Percentiles rank a stretch among this genome's conserved stretches.
Evolutionary conservation across 2,888 invertebrate genomes (phyloP).

Genomic region (Beris chalybata): DNA sequence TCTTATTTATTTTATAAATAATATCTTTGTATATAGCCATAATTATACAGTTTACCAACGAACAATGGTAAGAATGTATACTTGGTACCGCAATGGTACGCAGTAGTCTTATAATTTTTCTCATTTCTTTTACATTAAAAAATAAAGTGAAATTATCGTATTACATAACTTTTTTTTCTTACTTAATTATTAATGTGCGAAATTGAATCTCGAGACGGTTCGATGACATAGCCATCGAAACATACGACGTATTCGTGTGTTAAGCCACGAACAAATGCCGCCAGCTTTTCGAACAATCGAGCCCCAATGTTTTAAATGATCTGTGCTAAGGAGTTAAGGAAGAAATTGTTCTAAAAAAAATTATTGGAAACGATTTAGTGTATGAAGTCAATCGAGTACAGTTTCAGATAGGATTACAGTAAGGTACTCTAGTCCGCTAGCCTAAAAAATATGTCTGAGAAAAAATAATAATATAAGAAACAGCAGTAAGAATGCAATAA

Average conservation of each 20-base stretch:
- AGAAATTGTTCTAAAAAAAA: slow-evolving; percentile 34
- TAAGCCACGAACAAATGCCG: slow-evolving; percentile 69
- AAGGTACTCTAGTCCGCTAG: too few species aligned
- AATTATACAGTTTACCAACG: not conserved
- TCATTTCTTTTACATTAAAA: not conserved
- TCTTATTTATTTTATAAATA: slow-evolving; percentile 1
- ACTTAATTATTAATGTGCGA: slow-evolving; percentile 35
- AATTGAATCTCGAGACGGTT: slow-evolving; percentile 47
- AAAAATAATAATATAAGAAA: too few species aligned
- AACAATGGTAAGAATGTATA: not conserved
- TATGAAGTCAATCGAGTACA: too few species aligned
- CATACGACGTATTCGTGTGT: slow-evolving; percentile 50
- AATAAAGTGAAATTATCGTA: not conserved
- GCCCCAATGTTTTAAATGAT: slow-evolving; percentile 74
- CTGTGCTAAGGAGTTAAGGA: slow-evolving; percentile 62
- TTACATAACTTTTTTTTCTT: not conserved
- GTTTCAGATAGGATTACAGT: too few species aligned
- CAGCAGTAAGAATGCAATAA: too few species aligned
- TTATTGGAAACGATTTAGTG: too few species aligned
- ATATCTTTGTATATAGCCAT: slow-evolving; percentile 4
- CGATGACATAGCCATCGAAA: slow-evolving; percentile 55
- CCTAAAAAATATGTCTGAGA: too few species aligned
- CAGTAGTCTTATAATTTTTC: not conserved
- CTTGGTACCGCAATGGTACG: not conserved
- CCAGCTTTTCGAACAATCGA: slow-evolving; percentile 68